Base-by-base conservation (phyloP, 2,113 vertebrate genomes). In the Megalops atlanticus region DNA sequence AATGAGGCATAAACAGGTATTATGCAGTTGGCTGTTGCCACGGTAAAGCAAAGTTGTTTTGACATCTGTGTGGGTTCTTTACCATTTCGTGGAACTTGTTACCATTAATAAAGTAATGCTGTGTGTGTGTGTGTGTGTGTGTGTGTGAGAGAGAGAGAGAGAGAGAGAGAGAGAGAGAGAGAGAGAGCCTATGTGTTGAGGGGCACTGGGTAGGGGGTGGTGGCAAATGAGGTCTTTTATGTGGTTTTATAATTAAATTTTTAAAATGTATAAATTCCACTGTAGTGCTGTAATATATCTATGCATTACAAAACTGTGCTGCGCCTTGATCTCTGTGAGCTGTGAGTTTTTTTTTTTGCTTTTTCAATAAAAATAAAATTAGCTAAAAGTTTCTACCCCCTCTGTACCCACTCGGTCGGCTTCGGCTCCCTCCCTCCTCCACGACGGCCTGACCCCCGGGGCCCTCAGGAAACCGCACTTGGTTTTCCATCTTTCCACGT, bases 401-500 rank as follows among this genome's bases (percentile, higher is more conserved):
- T 40, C 49, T 27, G 52, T 78, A 24, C 54, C 36, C 24, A 78
- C 33, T 40, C 49, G 31, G 47, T 38, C 52, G 18, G n/a, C 21
- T 18, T 49, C 64, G 33, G 5, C 71, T 35, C 11, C 79, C 85
- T 71, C 74, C 82, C 86, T 85, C 87, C 84, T 86, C 75, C 49
- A 58, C 64, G 78, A 80, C 87, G 90, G 86, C 85, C 90, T 87
- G 88, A n/a, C 89, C 85, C 87, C 74, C 31, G 36, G 84, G 83
- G 81, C 84, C 78, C 86, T 91, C 90, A 90, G 90, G 91, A 93
- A 94, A 91, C 92, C 92, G 85, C 90, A 89, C 91, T 90, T 90
- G 84, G 86, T 92, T 92, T 91, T 93, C 91, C 90, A 91, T 91
- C 87, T 92, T 88, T 92, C 91, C 88, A 90, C 83, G 87, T 91